Base-by-base conservation (phyloP, 1,140 invertebrate genomes). In the Drosophila gunungcola region DNA sequence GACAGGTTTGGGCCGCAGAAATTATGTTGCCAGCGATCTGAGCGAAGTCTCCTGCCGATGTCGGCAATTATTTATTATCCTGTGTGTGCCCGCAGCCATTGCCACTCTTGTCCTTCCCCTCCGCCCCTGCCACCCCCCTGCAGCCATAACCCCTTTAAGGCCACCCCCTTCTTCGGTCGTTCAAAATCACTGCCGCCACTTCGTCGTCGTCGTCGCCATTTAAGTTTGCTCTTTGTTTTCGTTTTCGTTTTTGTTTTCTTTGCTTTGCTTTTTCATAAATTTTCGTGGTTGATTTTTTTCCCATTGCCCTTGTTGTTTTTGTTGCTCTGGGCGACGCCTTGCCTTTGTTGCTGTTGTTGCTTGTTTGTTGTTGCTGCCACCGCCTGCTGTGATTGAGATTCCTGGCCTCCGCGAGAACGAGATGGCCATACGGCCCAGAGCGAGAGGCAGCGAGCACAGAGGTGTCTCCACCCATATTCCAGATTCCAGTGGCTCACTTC, bases 41-140 rank as follows among this genome's bases (percentile, higher is more conserved):
- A 75, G 41, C 52, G 38, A 42, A 53, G 57, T 65, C 57, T 48
- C 52, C 53, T 56, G 46, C 45, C 61, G 73, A 65, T 48, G 61
- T 48, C 72, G 64, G 83, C 83, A 86, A 86, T 86, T 86, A 86
- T 86, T 86, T 86, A 88, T 86, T 83, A 86, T 86, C 83, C 83
- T 85, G 79, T 77, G 62, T 79, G 64, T 73, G 83, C 79, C 83
- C 56, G 79, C 75, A 88, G 83, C 79, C 46, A 78, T 85, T 84
- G 65, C 52, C 67, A 64, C 67, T 85, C 82, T 70, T 58, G 68
- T 85, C 67, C 43, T 56, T 36, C 38, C 38, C 43, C 42, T 49
- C 16, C 52, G 16, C 58, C 49, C 70, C 64, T 68, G 68, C 67
- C 60, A 45, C 73, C 65, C 55, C 58, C 25, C 25, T 16, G 16